Percentiles rank a stretch among this genome's conserved stretches.
Evolutionary conservation across 2,113 vertebrate genomes (phyloP).

Genomic region (Apodemus sylvaticus): DNA sequence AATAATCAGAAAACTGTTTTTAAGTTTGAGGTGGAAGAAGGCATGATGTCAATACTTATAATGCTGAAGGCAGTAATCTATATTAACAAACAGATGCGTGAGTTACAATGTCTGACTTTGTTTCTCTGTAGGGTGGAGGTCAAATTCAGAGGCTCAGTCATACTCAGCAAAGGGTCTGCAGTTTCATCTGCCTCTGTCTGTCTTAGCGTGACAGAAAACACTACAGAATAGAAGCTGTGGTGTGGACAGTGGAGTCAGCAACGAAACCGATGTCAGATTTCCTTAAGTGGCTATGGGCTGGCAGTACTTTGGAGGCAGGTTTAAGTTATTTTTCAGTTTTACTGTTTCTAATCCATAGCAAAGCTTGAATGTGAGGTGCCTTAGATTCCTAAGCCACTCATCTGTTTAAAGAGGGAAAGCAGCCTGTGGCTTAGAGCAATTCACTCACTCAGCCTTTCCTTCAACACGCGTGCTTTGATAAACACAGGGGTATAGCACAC

Average conservation of each 20-base stretch:
- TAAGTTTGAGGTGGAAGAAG: neutral
- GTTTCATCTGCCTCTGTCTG: neutral
- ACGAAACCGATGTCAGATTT: neutral
- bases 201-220: neutral
- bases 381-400: neutral
- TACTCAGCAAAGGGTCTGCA: neutral
- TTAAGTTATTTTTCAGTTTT: constrained; percentile 11
- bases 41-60: neutral
- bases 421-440: neutral
- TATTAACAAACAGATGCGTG: neutral
- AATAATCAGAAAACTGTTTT: neutral
- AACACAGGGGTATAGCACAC: neutral
- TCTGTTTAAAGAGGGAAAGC: neutral
- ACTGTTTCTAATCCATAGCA: neutral
- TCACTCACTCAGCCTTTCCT: neutral
- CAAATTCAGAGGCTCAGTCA: neutral
- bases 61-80: neutral
- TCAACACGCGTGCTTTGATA: neutral
- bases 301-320: neutral
- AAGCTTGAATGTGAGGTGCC: neutral
- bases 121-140: neutral
- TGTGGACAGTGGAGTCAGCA: neutral
- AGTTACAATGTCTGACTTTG: neutral
- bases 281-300: neutral
- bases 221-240: neutral